A percentile compares a stretch with the other conserved stretches of the same genome.
phyloP scores from a whole-genome alignment of 92 coral and sea anemone species.

The Epizoanthus fatuus region DNA sequence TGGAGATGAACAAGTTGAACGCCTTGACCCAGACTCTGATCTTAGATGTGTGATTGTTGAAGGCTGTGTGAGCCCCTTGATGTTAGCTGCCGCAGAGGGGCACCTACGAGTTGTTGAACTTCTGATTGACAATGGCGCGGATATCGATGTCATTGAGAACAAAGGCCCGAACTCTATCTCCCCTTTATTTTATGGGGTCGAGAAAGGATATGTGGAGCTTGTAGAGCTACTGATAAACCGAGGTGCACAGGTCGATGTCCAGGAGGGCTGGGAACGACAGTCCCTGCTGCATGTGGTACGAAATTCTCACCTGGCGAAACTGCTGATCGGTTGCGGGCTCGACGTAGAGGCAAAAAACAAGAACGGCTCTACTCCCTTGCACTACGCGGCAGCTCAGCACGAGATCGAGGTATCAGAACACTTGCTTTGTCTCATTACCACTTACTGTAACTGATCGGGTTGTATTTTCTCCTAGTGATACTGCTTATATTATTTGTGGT shows the following conservation, averaged over 20 bases:
- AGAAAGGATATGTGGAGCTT: slow-evolving; percentile 8
- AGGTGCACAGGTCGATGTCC: slow-evolving; percentile 21
- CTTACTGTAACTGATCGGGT: too few species aligned
- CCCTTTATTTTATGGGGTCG: slow-evolving; percentile 18
- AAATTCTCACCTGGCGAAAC: slow-evolving; percentile 2
- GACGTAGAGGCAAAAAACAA: neutral
- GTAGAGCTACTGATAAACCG: slow-evolving; percentile 3
- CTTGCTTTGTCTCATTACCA: too few species aligned
- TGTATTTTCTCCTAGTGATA: too few species aligned
- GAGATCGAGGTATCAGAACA: slow-evolving; percentile 15
- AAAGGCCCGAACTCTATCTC: neutral
- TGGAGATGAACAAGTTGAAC: neutral
- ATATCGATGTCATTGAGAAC: neutral
- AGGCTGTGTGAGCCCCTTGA: slow-evolving; percentile 31
- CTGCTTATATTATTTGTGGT: too few species aligned
- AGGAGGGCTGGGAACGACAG: slow-evolving; percentile 16
- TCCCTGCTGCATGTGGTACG: slow-evolving; percentile 23
- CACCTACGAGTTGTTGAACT: slow-evolving; percentile 13
- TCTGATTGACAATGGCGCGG: slow-evolving; percentile 17
- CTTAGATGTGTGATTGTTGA: slow-evolving; percentile 11
- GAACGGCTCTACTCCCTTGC: slow-evolving; percentile 8
- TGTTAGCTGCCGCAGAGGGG: slow-evolving; percentile 23
- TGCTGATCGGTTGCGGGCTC: slow-evolving; percentile 24
- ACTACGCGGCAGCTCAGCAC: slow-evolving; percentile 28
- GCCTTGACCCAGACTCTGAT: neutral